Conservation (phyloP, 1,140 invertebrate species). For the Drosophila lini region DNA sequence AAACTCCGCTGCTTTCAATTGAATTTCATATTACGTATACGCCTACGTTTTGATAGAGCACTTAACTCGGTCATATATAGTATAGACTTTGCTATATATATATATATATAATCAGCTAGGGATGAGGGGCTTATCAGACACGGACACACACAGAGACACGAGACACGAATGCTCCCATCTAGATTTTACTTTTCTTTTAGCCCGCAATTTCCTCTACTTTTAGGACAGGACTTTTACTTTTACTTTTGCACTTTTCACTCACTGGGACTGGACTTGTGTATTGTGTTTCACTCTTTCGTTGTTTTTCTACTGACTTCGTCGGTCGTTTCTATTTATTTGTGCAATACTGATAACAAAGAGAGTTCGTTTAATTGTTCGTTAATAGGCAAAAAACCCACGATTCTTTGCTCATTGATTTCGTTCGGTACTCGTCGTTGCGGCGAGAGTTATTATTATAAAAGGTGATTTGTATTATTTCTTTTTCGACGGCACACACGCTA, state of each 20-base stretch:
- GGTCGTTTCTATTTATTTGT: conserved; percentile 50
- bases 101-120: conserved; percentile 35
- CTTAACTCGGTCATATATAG: conserved; percentile 33
- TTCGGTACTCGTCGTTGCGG: conserved; percentile 42
- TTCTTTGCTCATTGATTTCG: conserved; percentile 49
- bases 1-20: conserved; percentile 33
- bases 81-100: conserved; percentile 10
- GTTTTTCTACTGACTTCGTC: conserved; percentile 33
- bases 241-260: conserved; percentile 18
- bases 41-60: conserved; percentile 54
- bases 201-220: not conserved
- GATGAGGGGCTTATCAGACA: conserved; percentile 46
- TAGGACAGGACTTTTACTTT: conserved; percentile 32
- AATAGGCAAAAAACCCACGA: conserved; percentile 47
- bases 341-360: conserved; percentile 74
- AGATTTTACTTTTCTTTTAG: conserved; percentile 5
- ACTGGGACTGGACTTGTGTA: conserved; percentile 7
- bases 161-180: not conserved
- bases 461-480: conserved; percentile 25
- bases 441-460: conserved; percentile 31
- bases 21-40: conserved; percentile 65
- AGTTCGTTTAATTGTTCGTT: conserved; percentile 76
- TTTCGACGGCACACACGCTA: conserved; percentile 39
- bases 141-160: conserved; percentile 8
- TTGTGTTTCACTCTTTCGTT: conserved; percentile 15